Percentiles rank a stretch among this genome's conserved stretches.
These are phyloP conservation scores for Haliclona indistincta DNA, from an alignment of 37 sponge, comb jelly and placozoan genomes.

Conservation along the genomic window DNA sequence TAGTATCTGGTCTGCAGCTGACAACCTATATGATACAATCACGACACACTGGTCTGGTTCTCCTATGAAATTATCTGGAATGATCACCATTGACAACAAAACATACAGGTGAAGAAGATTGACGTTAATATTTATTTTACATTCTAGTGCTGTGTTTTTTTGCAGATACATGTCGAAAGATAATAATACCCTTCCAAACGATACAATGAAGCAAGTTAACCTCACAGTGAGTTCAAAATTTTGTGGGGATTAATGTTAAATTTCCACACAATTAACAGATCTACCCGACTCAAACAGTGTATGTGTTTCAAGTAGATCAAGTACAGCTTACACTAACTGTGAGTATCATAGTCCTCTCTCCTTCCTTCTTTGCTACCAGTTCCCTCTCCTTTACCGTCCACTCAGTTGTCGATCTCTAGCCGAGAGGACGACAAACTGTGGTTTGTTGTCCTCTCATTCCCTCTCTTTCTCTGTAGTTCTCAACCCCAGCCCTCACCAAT, in stretches of 20 bases:
- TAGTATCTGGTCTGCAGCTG: slow-evolving; percentile 73
- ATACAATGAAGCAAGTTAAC: slow-evolving; percentile 38
- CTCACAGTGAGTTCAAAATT: slow-evolving; percentile 16
- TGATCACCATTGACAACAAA: slow-evolving; percentile 57
- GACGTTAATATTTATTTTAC: not conserved
- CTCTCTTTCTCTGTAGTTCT: slow-evolving; percentile 23
- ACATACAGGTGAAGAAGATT: slow-evolving; percentile 34
- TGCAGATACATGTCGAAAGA: slow-evolving; percentile 43
- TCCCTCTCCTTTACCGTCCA: too few relatives aligned
- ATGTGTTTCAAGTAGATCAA: slow-evolving; percentile 53
- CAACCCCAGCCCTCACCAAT: slow-evolving; percentile 46
- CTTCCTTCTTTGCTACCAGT: too few relatives aligned
- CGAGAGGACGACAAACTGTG: too few relatives aligned
- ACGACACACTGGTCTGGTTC: slow-evolving; percentile 68
- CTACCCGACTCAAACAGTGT: slow-evolving; percentile 70
- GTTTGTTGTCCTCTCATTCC: too few relatives aligned
- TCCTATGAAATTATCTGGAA: slow-evolving; percentile 34
- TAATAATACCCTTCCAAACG: slow-evolving; percentile 9
- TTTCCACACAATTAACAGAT: slow-evolving; percentile 35
- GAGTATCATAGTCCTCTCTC: not conserved
- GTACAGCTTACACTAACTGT: slow-evolving; percentile 53
- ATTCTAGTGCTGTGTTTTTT: not conserved
- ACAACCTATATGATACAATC: slow-evolving; percentile 64
- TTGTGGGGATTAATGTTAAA: not conserved
- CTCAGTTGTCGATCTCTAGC: too few relatives aligned